Conservation (phyloP, 1,140 invertebrate genomes). For the Augochlora pura region DNA sequence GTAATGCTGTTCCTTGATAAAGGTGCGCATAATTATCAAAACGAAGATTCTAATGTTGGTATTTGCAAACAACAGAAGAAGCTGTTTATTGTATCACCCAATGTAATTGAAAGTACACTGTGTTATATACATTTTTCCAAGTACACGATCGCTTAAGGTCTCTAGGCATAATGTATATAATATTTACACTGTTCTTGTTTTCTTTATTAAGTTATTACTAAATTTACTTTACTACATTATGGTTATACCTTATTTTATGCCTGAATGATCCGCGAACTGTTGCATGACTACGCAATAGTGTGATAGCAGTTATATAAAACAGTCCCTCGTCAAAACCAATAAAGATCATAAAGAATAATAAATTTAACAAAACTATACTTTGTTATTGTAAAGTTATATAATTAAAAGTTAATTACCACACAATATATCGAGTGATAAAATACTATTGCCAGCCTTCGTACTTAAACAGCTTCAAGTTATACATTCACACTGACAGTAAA, state of each 20-base stretch:
- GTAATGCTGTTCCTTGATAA: slow-evolving; percentile 22
- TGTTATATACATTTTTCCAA: slow-evolving; percentile 80
- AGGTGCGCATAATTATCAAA: slow-evolving; percentile 40
- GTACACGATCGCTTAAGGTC: slow-evolving; percentile 78
- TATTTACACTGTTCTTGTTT: slow-evolving; percentile 68
- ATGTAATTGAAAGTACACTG: slow-evolving; percentile 80
- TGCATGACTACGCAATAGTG: slow-evolving; percentile 73
- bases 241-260: slow-evolving; percentile 67
- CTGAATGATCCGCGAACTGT: slow-evolving; percentile 61
- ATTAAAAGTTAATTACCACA: slow-evolving; percentile 76
- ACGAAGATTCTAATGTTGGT: slow-evolving; percentile 55
- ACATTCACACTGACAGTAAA: slow-evolving; percentile 50
- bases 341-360: slow-evolving; percentile 74
- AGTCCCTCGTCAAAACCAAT: slow-evolving; percentile 78
- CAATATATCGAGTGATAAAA: slow-evolving; percentile 75
- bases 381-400: slow-evolving; percentile 70
- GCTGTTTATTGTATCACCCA: slow-evolving; percentile 79
- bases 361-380: slow-evolving; percentile 75
- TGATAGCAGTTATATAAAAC: slow-evolving; percentile 79
- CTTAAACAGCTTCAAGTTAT: slow-evolving; percentile 47
- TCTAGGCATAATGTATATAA: slow-evolving; percentile 77
- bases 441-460: slow-evolving; percentile 71
- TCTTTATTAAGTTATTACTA: slow-evolving; percentile 74
- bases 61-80: slow-evolving; percentile 81
- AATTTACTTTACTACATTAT: slow-evolving; percentile 70